These are phyloP conservation scores for Perca flavescens DNA, from an alignment of 2,113 vertebrate species.

Conservation along the genomic window DNA sequence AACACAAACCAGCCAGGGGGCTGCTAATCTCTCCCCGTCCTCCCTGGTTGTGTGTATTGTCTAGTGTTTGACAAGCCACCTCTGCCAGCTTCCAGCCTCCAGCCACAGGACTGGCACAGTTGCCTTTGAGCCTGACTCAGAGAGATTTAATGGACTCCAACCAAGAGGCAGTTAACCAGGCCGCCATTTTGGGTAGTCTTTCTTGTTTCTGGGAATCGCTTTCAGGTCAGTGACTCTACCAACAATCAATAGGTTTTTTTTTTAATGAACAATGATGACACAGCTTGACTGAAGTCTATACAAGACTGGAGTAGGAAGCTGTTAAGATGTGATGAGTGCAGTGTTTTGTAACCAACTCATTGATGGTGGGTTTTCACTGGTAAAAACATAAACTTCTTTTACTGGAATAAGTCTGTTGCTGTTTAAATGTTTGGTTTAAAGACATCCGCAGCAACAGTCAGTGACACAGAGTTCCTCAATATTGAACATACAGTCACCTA, in stretches of 20 bases:
- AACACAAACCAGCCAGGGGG: constrained; percentile 39
- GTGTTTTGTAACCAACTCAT: neutral
- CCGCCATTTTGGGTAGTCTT: constrained; percentile 57
- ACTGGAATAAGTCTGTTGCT: neutral
- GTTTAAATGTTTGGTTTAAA: neutral
- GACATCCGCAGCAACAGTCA: neutral
- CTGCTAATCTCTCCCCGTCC: constrained; percentile 63
- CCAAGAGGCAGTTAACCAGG: constrained; percentile 37
- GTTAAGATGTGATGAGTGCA: neutral
- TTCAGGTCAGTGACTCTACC: constrained; percentile 36
- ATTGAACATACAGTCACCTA: neutral
- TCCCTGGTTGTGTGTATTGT: constrained; percentile 60
- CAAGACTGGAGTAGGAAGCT: neutral
- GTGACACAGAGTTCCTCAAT: constrained; percentile 20
- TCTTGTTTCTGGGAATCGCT: constrained; percentile 31
- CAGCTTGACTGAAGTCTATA: constrained; percentile 14
- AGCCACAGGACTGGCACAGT: constrained; percentile 52
- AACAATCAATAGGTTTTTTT: neutral
- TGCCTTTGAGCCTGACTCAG: constrained; percentile 41
- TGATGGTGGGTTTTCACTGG: neutral
- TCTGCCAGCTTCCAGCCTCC: constrained; percentile 55
- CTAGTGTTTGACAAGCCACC: constrained; percentile 61
- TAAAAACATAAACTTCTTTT: neutral
- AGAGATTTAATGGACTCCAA: constrained; percentile 55
- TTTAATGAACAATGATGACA: constrained; percentile 17